Base-by-base conservation (phyloP, 2,113 vertebrate species). In the Megatriorchis doriae region DNA sequence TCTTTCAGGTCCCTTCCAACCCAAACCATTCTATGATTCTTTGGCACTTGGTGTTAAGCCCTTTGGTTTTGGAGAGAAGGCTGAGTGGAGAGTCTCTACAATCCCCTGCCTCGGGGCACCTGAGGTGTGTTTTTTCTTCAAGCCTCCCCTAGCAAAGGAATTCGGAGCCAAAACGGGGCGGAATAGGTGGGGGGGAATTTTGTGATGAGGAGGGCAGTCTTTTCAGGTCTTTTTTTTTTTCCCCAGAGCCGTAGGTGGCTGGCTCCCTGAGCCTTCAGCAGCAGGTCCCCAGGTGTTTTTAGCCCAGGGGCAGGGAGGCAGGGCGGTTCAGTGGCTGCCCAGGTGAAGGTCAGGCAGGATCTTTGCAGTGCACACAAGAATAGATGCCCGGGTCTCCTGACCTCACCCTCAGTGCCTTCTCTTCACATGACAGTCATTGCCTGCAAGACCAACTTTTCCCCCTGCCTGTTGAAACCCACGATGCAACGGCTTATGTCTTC, bases 81-180 rank as follows among this genome's bases (percentile, higher is more conserved):
- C 66, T 67, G 66, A 53, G 13, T 6, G n/a, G 27, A 68, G 10
- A 56, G 27, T 27, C 3, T 5, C 40, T n/a, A 13, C 34, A 11
- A 1, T 47, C 29, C 26, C 9, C 29, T 1, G 0, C 11, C 18
- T 75, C 31, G 14, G 52, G 21, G 34, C 23, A 32, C n/a, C 55
- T 36, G 67, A 56, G 20, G 9, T 42, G 13, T 55, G 3, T 5
- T 45, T 74, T 68, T 73, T 26, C 55, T 17, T 17, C 40, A 36
- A 21, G 34, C 5, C 20, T 62, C 40, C 38, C 19, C 5, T 56
- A 42, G 52, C 18, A 71, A 43, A 81, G 58, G 20, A 40, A 11
- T 70, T 81, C 3, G 6, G 40, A 48, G 59, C 36, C 45, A 25
- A n/a, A 72, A 32, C 2, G 1, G 43, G 7, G 8, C 0, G 0